Conservation (phyloP, 2,113 vertebrate genomes). For the Cololabis saira region DNA sequence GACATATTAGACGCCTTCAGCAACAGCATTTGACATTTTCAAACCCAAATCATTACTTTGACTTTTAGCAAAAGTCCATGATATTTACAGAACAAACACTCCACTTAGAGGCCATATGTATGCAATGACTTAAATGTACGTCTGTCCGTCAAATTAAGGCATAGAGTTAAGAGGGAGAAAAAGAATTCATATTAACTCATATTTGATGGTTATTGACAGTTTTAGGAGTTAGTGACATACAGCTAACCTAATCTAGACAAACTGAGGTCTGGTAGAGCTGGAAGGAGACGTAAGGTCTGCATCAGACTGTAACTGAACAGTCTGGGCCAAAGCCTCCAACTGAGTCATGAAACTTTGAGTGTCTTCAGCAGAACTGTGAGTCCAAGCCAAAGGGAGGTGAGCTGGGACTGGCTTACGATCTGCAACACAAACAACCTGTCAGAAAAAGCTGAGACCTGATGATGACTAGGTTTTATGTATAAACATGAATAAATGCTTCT, state of each 20-base stretch:
- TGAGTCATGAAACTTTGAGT: constrained; percentile 67
- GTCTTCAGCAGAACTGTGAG: constrained; percentile 66
- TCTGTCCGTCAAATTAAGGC: background rate
- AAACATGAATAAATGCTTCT: background rate
- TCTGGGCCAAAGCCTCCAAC: constrained; percentile 67
- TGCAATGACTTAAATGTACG: no score
- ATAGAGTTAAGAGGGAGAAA: background rate
- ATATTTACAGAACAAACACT: background rate
- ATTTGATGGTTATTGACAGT: background rate
- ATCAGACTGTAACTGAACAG: constrained; percentile 35
- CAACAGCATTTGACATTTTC: background rate
- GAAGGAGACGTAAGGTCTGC: background rate
- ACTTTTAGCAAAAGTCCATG: constrained; percentile 2
- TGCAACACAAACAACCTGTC: constrained; percentile 44
- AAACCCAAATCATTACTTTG: background rate
- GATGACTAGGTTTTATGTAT: background rate
- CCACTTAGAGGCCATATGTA: background rate
- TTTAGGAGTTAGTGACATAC: background rate
- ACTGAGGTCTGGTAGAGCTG: constrained; percentile 4
- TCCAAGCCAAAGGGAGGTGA: constrained; percentile 81
- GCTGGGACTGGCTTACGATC: constrained; percentile 70
- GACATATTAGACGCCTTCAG: background rate
- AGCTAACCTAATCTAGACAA: constrained; percentile 26
- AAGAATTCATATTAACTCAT: background rate
- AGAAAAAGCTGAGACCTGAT: background rate